These are phyloP conservation scores for Perca fluviatilis DNA, from an alignment of 2,113 vertebrate genomes.

Conservation along the genomic window DNA sequence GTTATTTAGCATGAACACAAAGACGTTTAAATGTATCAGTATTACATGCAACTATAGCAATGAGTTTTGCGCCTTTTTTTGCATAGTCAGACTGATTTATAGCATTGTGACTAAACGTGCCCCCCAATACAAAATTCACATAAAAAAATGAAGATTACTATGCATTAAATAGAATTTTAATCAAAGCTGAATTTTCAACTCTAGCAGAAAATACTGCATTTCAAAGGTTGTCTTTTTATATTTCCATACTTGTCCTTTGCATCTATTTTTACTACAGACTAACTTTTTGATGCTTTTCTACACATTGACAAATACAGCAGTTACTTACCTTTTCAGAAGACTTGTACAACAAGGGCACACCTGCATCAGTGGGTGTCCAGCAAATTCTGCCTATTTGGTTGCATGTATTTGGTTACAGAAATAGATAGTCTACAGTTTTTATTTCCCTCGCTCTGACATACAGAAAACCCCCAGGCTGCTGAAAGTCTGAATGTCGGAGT, in stretches of 20 bases:
- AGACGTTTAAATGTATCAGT: background rate
- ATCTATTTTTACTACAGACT: slow-evolving; percentile 29
- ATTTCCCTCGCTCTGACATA: background rate
- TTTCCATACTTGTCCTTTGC: slow-evolving; percentile 1
- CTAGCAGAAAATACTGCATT: background rate
- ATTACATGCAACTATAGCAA: background rate
- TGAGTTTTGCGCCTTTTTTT: background rate
- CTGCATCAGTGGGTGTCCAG: slow-evolving; percentile 20
- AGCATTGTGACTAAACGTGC: background rate
- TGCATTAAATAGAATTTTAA: slow-evolving; percentile 5
- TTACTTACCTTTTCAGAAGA: slow-evolving; percentile 60
- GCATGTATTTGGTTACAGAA: slow-evolving; percentile 2
- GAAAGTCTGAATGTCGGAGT: slow-evolving; percentile 4
- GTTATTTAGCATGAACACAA: background rate
- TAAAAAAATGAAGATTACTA: background rate
- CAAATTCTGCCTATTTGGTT: slow-evolving; percentile 4
- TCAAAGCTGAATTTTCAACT: background rate
- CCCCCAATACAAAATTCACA: background rate
- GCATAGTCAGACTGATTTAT: background rate
- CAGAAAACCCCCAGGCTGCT: slow-evolving; percentile 21
- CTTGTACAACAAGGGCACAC: slow-evolving; percentile 1
- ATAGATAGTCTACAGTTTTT: slow-evolving; percentile 17
- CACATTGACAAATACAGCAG: background rate
- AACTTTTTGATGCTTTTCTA: background rate
- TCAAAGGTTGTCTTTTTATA: slow-evolving; percentile 13